Percentiles rank a stretch among this genome's conserved stretches.
phyloP scores from a whole-genome alignment of 2,113 vertebrate species.

The Serinus canaria region DNA sequence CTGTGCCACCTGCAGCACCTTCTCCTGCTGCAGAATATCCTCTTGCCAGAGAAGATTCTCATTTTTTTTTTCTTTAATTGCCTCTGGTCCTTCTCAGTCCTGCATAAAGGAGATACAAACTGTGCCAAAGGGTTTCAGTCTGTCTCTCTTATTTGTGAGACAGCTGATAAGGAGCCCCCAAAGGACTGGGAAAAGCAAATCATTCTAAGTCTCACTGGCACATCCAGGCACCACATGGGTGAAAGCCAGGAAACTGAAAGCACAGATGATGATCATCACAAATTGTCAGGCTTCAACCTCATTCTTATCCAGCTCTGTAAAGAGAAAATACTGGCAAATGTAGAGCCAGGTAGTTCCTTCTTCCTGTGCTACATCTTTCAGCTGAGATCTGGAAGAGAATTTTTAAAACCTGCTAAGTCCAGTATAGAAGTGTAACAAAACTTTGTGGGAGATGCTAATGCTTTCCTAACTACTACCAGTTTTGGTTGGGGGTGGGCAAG shows the following conservation, averaged over 20 bases:
- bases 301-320: background rate
- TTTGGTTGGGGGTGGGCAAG: background rate
- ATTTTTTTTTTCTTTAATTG: background rate
- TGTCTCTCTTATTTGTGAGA: background rate
- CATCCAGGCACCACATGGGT: background rate
- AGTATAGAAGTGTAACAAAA: background rate
- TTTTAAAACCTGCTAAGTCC: background rate
- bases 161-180: background rate
- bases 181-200: background rate
- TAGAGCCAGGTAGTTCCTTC: background rate
- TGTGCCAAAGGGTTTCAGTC: background rate
- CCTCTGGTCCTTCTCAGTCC: background rate
- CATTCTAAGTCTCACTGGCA: background rate
- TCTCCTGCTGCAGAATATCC: background rate
- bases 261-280: background rate
- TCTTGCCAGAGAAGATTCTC: background rate
- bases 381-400: background rate
- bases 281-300: background rate
- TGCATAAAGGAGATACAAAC: background rate
- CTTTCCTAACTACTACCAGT: background rate
- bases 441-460: background rate
- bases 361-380: background rate
- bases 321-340: background rate
- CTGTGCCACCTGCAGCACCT: background rate
- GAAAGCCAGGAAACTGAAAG: background rate